phyloP scores from a whole-genome alignment of 2,797 vertebrate species.

The Champsocephalus gunnari region DNA sequence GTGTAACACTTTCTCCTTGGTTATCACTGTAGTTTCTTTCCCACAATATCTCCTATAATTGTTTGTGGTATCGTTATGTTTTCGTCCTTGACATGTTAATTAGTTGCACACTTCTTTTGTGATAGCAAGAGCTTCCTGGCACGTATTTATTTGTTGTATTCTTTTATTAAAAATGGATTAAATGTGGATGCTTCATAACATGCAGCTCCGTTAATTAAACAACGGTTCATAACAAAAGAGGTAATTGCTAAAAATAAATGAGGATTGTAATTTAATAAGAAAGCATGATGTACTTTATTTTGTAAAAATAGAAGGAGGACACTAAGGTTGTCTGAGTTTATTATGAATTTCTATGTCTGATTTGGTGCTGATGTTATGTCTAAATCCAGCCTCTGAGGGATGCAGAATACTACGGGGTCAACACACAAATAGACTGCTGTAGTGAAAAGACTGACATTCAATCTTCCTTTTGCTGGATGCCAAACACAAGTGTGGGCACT shows the following conservation, averaged over 20 bases:
- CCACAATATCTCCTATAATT: neutral
- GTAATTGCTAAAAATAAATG: too few species aligned
- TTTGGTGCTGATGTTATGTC: constrained; percentile 57
- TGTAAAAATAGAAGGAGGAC: neutral
- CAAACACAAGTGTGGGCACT: constrained; percentile 75
- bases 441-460: constrained; percentile 72
- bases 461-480: constrained; percentile 64
- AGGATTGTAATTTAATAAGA: too few species aligned
- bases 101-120: too few species aligned
- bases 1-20: neutral
- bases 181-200: too few species aligned
- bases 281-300: neutral
- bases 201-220: too few species aligned
- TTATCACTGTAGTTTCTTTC: neutral
- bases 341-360: constrained; percentile 14
- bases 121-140: too few species aligned
- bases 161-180: too few species aligned
- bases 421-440: constrained; percentile 59
- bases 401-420: constrained; percentile 52
- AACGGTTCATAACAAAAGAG: too few species aligned
- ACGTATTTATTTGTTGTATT: too few species aligned
- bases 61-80: neutral
- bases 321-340: neutral
- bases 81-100: too few species aligned
- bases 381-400: constrained; percentile 62